phyloP scores from a whole-genome alignment of 2,797 vertebrate species.

The Urosaurus nigricauda region DNA sequence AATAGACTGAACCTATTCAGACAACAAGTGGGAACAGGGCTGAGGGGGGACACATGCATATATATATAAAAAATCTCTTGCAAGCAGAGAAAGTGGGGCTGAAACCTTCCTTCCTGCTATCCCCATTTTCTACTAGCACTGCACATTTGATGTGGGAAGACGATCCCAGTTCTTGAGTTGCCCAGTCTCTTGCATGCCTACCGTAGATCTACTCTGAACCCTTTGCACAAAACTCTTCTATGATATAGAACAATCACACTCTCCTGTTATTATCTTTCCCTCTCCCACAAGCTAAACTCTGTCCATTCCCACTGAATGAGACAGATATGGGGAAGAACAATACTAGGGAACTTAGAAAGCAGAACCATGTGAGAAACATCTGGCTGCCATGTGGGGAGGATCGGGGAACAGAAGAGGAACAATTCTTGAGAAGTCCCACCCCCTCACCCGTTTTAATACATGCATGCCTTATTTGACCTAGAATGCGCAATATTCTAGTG shows the following conservation, averaged over 20 bases:
- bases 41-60: not conserved
- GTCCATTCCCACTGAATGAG: too few species aligned
- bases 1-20: not conserved
- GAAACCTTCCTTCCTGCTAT: not conserved
- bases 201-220: not conserved
- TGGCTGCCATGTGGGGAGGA: not conserved
- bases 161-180: not conserved
- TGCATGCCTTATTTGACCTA: not conserved
- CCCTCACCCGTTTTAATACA: not conserved
- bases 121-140: not conserved
- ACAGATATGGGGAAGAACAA: not conserved
- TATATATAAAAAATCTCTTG: not conserved
- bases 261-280: not conserved
- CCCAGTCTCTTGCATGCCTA: not conserved
- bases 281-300: too few species aligned
- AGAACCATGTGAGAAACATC: not conserved
- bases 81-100: not conserved
- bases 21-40: not conserved
- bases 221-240: not conserved
- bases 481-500: not conserved
- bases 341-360: not conserved
- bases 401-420: not conserved
- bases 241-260: not conserved
- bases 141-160: not conserved
- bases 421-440: not conserved